phyloP scores from a whole-genome alignment of 2,797 vertebrate genomes.

The Etheostoma perlongum region DNA sequence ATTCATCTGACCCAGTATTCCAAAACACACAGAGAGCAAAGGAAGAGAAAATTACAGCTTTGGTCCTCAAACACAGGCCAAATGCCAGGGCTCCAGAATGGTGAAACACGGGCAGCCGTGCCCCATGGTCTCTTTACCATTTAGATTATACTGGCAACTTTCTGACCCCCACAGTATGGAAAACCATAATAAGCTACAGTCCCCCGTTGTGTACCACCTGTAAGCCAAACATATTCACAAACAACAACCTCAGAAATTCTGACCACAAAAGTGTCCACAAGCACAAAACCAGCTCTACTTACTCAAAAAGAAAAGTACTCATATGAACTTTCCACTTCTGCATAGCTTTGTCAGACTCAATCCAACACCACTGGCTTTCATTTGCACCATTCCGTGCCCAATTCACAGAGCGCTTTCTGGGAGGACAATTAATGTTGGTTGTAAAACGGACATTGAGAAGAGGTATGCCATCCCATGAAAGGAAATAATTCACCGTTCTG shows the following conservation, averaged over 20 bases:
- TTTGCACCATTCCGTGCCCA: constrained; percentile 38
- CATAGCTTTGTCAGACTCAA: constrained; percentile 36
- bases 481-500: constrained; percentile 27
- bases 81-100: constrained; percentile 76
- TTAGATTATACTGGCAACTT: constrained; percentile 76
- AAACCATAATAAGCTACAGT: constrained; percentile 65
- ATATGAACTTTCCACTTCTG: constrained; percentile 49
- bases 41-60: constrained; percentile 75
- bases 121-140: constrained; percentile 76
- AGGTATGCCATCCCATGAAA: constrained; percentile 13
- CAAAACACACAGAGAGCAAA: constrained; percentile 67
- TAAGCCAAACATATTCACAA: constrained; percentile 66
- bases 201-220: constrained; percentile 66
- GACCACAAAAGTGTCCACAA: constrained; percentile 24
- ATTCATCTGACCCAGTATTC: constrained; percentile 72
- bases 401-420: constrained; percentile 34
- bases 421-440: constrained; percentile 40
- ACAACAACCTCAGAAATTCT: constrained; percentile 47
- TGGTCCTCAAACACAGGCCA: constrained; percentile 76
- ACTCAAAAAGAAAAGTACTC: constrained; percentile 20
- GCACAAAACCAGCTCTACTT: constrained; percentile 27
- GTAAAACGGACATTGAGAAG: constrained; percentile 30
- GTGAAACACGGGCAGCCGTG: constrained; percentile 73
- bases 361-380: constrained; percentile 36
- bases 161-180: constrained; percentile 79